Percentiles rank a stretch among this genome's conserved stretches.
Conservation (phyloP, 2,888 invertebrate species). For the Strigamia transsilvanica region DNA sequence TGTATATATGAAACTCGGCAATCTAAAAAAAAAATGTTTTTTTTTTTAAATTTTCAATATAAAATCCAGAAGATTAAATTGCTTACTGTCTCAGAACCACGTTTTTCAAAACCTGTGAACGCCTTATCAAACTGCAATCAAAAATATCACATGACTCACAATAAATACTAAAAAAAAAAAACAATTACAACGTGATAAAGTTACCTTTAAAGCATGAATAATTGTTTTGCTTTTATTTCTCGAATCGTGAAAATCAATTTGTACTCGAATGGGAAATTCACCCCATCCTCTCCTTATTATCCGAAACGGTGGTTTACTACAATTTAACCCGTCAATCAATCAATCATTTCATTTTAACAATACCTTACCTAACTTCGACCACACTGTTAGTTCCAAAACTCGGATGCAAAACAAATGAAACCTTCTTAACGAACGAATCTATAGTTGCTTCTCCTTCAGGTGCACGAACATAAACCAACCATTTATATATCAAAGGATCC, state of each 20-base stretch:
- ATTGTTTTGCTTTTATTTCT: conserved; percentile 81
- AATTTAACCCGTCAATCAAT: conserved; percentile 57
- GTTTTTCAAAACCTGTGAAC: conserved; percentile 82
- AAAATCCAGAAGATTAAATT: background rate
- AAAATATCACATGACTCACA: conserved; percentile 55
- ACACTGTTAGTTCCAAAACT: conserved; percentile 88
- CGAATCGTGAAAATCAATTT: conserved; percentile 77
- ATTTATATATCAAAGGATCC: conserved; percentile 82
- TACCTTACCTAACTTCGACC: conserved; percentile 74
- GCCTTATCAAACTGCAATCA: conserved; percentile 81
- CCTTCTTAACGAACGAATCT: conserved; percentile 74
- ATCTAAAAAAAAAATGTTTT: background rate
- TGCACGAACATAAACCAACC: conserved; percentile 87
- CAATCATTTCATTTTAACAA: background rate
- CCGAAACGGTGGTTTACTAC: conserved; percentile 81
- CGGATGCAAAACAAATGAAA: conserved; percentile 82
- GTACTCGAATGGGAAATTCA: conserved; percentile 84
- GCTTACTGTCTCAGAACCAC: conserved; percentile 79
- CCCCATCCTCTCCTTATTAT: conserved; percentile 89
- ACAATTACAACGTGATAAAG: background rate
- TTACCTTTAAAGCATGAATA: conserved; percentile 70
- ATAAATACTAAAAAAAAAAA: background rate
- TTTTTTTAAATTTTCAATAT: background rate
- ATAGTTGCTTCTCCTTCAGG: conserved; percentile 71
- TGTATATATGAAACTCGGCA: conserved; percentile 4